Evolutionary conservation across 2,888 invertebrate species (phyloP), one percentile per base, ranked within the genome.

Genomic region (Cactoblastis cactorum): DNA sequence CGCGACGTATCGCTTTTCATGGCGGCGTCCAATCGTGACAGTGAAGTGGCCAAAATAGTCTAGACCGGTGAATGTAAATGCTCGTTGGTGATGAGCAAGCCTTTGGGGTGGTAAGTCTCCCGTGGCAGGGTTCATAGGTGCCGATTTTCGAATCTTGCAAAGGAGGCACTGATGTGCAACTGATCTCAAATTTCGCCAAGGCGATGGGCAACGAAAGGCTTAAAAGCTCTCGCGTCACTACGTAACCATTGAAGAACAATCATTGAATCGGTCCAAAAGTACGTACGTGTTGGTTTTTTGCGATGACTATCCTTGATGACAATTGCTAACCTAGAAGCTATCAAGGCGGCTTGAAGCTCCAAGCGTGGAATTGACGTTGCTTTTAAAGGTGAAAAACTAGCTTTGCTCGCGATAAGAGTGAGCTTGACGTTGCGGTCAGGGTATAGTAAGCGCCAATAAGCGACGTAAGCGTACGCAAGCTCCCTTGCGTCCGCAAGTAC

Each of bases 31-130:
- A 8, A 57, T 45, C 0, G 53, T 53, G 5, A 59, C 53, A 0
- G 12, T 51, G 4, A 57, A 3, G 0, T 58, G 59, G 2, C 58
- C 57, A 19, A 57, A 60, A 19, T 54, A 62, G 18, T 60, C 58
- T 1, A 57, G 6, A 0, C 62, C 58, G 1, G 53, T 49, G 33
- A 39, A 53, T 6, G 54, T 46, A 28, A 59, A 61, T 3, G 53
- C 48, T 11, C 53, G 49, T 11, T 45, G 37, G 34, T 55, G 52
- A 37, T 58, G 54, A 1, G 46, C 48, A 0, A 54, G 12, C n/a
- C 57, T 37, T 11, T 33, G 14, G 0, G 11, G 18, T 17, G 56
- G 56, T 2, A 51, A 45, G 18, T 57, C 47, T 9, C 56, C 56
- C 2, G 35, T 51, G 1, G 48, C 51, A 24, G 48, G 52, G 1